Evolutionary conservation across 2,888 invertebrate species (phyloP), one percentile per base, ranked within the genome.

Genomic region (Calephelis perditalis): DNA sequence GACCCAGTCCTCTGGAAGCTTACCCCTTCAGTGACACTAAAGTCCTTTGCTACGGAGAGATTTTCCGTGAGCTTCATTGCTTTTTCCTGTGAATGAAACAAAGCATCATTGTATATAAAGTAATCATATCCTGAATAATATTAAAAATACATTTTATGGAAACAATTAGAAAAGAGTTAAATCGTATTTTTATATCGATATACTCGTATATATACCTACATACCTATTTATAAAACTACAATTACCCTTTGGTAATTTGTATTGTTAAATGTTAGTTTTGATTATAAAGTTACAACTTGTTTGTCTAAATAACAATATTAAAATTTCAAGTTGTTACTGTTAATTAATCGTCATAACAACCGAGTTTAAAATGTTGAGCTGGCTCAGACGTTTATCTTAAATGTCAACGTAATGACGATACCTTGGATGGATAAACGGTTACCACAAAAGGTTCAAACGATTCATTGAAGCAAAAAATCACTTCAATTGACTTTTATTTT

Each of bases 51-150:
- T n/a, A 78, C 70, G 0, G 88, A 89, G 47, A 90, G 67, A 67
- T 89, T 90, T 66, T 90, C 90, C 7, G 89, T 85, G 63, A 84
- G 84, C 67, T 81, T 87, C 86, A 90, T 81, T 36, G 89, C 88
- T 68, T 89, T 90, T 77, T 89, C 90, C 90, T 90, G 84, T 37
- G 68, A 77, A 72, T 63, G 56, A 58, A 63, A 63, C 44, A 7
- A 9, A 40, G 26, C 7, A 40, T 65, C 56, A 63, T 44, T 26
- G 26, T 26, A 26, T 26, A 26, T 26, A 4, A 26, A 26, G 26
- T 4, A 26, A 26, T 26, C 26, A 26, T 3, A 26, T 26, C 26
- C 26, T 26, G 26, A 26, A 26, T 26, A 26, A 26, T 3, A 26
- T 26, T 26, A 3, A 26, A 26, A 26, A 26, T 26, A 3, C 3